Base-by-base conservation (phyloP, 2,888 invertebrate genomes). In the Mesorhabditis belari region DNA sequence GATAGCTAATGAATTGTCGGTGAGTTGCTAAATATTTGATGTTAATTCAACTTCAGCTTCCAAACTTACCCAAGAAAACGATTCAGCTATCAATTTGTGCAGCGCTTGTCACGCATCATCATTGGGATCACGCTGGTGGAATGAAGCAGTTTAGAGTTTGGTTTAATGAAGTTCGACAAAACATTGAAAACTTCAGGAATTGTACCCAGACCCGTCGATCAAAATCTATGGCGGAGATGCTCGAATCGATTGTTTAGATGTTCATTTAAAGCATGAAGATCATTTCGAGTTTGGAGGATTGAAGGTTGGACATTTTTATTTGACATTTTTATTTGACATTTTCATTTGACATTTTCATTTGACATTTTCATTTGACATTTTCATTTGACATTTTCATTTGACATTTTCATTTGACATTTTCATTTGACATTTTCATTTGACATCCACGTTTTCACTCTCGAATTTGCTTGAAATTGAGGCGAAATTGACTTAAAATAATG, bases 111-210 rank as follows among this genome's bases (percentile, higher is more conserved):
- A 79, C 79, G 9, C 79, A 79, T 60, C 79, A 79, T 63, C 79
- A 79, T 58, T 78, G 72, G 66, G 78, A 78, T 60, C 78, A 78
- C 61, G 70, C 77, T n/a, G 74, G 73, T 3, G 77, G 77, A 24
- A 74, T 70, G 28, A 51, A 51, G n/a, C 63, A 64, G 6, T 65
- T 76, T n/a, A 35, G 44, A n/a, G 44, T 35, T 17, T 9, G 44
- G 12, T 35, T 35, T n/a, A n/a, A n/a, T n/a, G n/a, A 35, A 35
- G n/a, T 35, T 17, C 44, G 12, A 35, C 12, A 2, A 17, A 35
- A 35, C 44, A 9, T 9, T 17, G n/a, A n/a, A 17, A 9, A 35
- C n/a, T 35, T 35, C n/a, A 35, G 44, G 44, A 35, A n/a, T n/a
- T 35, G 12, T 35, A 35, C 44, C 44, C 44, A 9, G 44, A 35